Conservation (phyloP, 2,797 vertebrate species). For the Rhabdomys pumilio region DNA sequence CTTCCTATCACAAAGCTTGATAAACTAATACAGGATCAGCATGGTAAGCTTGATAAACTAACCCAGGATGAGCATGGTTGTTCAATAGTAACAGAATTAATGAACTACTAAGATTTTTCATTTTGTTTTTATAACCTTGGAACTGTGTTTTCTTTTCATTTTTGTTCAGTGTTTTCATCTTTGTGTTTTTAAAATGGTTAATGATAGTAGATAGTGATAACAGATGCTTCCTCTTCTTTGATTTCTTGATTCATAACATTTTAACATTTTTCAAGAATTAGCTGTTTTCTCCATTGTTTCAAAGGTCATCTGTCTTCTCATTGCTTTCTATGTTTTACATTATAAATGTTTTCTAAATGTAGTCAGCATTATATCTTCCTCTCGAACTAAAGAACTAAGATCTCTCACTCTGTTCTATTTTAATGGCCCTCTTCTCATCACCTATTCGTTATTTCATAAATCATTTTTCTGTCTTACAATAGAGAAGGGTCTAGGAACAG, state of each 20-base stretch:
- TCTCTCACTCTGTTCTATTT: background rate
- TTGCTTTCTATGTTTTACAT: background rate
- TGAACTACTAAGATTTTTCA: background rate
- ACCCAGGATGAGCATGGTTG: background rate
- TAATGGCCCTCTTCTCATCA: background rate
- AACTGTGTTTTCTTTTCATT: background rate
- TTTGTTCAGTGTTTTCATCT: background rate
- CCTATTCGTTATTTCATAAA: background rate
- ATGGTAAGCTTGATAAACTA: background rate
- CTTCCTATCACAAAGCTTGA: background rate
- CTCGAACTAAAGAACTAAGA: background rate
- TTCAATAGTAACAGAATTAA: background rate
- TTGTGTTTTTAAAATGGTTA: constrained; percentile 1
- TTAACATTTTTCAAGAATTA: constrained; percentile 15
- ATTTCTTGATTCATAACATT: background rate
- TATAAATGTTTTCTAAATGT: background rate
- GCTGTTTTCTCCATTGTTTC: background rate
- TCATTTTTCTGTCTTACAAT: background rate
- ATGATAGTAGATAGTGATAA: background rate
- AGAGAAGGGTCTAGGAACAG: background rate
- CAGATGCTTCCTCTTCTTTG: background rate
- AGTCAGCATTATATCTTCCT: background rate
- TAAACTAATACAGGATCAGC: background rate
- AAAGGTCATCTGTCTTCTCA: background rate
- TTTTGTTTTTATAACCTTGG: background rate